phyloP scores from a whole-genome alignment of 2,113 vertebrate genomes.

The Fulmarus glacialis region DNA sequence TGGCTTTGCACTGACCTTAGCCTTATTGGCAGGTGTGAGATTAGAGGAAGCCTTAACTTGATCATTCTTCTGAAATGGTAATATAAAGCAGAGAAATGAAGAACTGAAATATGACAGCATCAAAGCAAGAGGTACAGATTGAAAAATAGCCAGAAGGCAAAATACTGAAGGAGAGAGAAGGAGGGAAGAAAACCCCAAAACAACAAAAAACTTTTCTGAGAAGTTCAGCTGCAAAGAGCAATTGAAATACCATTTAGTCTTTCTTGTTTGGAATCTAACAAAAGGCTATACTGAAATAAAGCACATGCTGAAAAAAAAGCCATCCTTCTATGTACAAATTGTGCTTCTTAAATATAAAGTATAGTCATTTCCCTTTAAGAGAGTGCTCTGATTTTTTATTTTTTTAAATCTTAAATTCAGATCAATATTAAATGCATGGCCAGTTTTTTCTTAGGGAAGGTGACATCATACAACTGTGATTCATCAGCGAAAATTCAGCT shows the following conservation, averaged over 20 bases:
- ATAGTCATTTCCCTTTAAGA: neutral
- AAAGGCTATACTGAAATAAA: neutral
- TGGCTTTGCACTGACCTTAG: constrained; percentile 69
- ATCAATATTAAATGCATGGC: neutral
- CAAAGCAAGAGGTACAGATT: constrained; percentile 41
- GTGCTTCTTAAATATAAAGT: neutral
- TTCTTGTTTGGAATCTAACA: neutral
- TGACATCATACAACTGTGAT: neutral
- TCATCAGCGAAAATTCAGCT: neutral
- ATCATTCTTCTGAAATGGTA: constrained; percentile 71
- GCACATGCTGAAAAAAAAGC: neutral
- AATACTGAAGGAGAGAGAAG: neutral
- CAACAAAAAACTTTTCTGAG: neutral
- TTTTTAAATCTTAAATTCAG: neutral
- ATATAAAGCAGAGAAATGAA: constrained; percentile 74
- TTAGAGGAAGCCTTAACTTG: constrained; percentile 69
- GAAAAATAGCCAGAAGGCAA: constrained; percentile 51
- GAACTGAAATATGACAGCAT: constrained; percentile 64
- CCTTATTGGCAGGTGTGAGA: constrained; percentile 54
- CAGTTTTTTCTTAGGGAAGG: neutral
- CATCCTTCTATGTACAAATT: neutral
- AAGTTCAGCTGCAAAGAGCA: neutral
- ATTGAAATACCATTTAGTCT: neutral
- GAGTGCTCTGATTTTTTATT: neutral
- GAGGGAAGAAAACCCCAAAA: neutral